Evolutionary conservation across 2,888 invertebrate genomes (phyloP), one percentile per base, ranked within the genome.

Genomic region (Dicyrtomina minuta): DNA sequence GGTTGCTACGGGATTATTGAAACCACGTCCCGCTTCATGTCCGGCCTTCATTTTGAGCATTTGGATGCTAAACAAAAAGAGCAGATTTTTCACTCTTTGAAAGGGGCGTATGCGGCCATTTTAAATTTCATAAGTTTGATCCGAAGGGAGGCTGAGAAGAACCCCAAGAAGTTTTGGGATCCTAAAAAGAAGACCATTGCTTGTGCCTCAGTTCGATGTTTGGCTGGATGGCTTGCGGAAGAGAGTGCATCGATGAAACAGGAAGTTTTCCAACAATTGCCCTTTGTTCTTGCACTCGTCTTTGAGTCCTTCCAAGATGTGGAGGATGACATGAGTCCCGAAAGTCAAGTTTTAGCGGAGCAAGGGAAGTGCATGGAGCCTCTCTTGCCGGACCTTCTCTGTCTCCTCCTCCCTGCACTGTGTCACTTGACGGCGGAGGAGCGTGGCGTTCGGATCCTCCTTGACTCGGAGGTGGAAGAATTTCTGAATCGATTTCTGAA

Each of bases 361-460:
- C 72, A 71, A 13, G 78, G 78, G 15, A 78, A 78, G 72, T 75
- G 74, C 17, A 69, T 65, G 12, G 78, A 78, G 44, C 77, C 77
- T 24, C 56, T 77, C n/a, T 72, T 75, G 65, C 77, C 78, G 1
- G 92, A 94, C 81, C 84, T 93, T 58, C 82, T 96, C 20, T 86
- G 93, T 65, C 85, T 94, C 49, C 87, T 96, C 84, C 83, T 96
- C 71, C 95, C 96, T 2, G 93, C 93, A 1, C 83, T 96, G 4
- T 96, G 95, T 79, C 93, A 96, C 81, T 86, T 96, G 77, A 90
- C 93, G 43, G 92, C 95, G 24, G 96, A 96, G 83, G 95, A 96
- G 79, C 88, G 90, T 78, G 78, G 78, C 58, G 77, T 77, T 43
- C 53, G 72, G 6, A 77, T 77, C 68, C 65, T 78, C 0, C 58